These are phyloP conservation scores for Hyposoter didymator DNA, from an alignment of 2,888 invertebrate genomes.

Conservation along the genomic window DNA sequence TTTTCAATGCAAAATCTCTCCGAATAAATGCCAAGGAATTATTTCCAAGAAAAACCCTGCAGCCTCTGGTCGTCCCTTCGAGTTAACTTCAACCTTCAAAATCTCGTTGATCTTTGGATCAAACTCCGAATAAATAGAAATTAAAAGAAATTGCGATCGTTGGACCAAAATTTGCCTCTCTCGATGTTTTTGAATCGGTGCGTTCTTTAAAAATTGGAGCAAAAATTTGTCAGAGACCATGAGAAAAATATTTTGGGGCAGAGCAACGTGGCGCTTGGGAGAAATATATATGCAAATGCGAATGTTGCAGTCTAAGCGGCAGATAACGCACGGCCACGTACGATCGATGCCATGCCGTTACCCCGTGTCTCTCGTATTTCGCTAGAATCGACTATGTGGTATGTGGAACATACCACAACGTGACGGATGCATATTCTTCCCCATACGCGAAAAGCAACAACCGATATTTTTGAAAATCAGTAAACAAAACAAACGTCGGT, in stretches of 20 bases:
- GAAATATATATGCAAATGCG: conserved; percentile 43
- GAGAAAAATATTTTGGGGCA: not conserved
- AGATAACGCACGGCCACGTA: conserved; percentile 28
- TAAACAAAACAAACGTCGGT: not conserved
- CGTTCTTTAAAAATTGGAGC: not conserved
- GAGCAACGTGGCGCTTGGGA: not conserved
- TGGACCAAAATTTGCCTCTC: not conserved
- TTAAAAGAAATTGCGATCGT: too few relatives aligned
- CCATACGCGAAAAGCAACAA: not conserved
- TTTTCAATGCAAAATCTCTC: too few relatives aligned
- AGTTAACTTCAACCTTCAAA: not conserved
- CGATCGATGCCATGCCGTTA: conserved; percentile 56
- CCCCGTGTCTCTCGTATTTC: conserved; percentile 1
- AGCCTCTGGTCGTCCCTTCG: not conserved
- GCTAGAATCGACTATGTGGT: conserved; percentile 3
- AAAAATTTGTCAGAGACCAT: not conserved
- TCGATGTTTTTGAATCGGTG: not conserved
- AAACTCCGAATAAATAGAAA: too few relatives aligned
- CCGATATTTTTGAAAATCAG: not conserved
- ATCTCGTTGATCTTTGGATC: too few relatives aligned
- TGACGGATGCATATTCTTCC: conserved; percentile 23
- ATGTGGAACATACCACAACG: conserved; percentile 33
- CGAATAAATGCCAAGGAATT: too few relatives aligned
- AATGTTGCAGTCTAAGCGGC: conserved; percentile 37
- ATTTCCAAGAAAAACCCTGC: too few relatives aligned